phyloP scores from a whole-genome alignment of 2,797 vertebrate genomes.

The Paratrypauchen microcephalus region DNA sequence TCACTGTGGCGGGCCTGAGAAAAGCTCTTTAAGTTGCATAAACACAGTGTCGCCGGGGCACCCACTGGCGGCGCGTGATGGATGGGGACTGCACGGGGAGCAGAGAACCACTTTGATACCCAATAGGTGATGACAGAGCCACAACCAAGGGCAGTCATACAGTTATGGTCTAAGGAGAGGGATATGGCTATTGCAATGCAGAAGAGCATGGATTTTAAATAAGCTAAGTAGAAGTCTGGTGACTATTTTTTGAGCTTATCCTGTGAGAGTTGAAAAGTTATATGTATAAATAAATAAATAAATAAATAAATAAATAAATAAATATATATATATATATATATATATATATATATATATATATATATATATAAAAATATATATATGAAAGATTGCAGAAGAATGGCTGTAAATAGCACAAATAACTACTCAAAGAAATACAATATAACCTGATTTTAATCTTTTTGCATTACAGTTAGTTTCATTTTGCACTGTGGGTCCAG shows the following conservation, averaged over 20 bases:
- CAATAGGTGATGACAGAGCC: conserved; percentile 33
- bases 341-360: too few species aligned
- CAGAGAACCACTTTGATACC: conserved; percentile 24
- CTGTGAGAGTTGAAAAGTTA: not conserved
- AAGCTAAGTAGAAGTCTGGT: not conserved
- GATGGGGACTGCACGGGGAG: conserved; percentile 52
- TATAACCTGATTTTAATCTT: too few species aligned
- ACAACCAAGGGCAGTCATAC: not conserved
- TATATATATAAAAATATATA: too few species aligned
- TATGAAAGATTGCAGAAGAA: too few species aligned
- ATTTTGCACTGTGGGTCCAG: too few species aligned
- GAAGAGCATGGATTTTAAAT: not conserved
- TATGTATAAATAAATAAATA: too few species aligned
- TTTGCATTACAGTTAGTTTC: too few species aligned
- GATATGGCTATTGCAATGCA: conserved; percentile 1
- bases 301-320: too few species aligned
- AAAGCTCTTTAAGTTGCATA: conserved; percentile 69
- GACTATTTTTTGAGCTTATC: not conserved
- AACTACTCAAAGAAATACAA: too few species aligned
- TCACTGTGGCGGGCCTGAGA: conserved; percentile 56
- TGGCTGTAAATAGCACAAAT: too few species aligned
- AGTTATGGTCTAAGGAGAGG: not conserved
- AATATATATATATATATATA: too few species aligned
- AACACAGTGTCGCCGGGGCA: conserved; percentile 59
- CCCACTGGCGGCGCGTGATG: conserved; percentile 54